Conservation (phyloP, 2,797 vertebrate species). For the Prunella strophiata region DNA sequence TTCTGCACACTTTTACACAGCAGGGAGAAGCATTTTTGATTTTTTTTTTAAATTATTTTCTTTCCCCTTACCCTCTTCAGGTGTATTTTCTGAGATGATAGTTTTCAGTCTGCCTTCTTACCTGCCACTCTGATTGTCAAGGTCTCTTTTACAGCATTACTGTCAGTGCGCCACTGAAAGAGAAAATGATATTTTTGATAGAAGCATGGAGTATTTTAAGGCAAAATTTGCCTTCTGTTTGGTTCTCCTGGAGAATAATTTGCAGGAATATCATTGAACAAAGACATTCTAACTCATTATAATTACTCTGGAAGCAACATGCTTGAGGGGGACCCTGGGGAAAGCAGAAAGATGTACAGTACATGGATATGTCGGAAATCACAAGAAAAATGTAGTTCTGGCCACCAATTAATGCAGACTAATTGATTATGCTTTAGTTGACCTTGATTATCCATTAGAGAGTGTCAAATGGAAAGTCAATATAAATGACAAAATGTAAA, state of each 20-base stretch:
- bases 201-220: not conserved
- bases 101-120: not conserved
- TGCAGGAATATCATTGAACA: not conserved
- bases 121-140: not conserved
- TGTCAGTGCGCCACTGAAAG: not conserved
- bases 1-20: not conserved
- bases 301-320: conserved; percentile 21
- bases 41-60: not conserved
- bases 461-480: conserved; percentile 55
- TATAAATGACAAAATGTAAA: conserved; percentile 48
- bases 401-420: conserved; percentile 42
- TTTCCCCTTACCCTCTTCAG: too few species aligned
- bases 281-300: conserved; percentile 15
- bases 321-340: not conserved
- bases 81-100: not conserved
- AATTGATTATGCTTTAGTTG: conserved; percentile 61
- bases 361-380: not conserved
- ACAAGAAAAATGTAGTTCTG: conserved; percentile 30
- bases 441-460: conserved; percentile 48
- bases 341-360: not conserved
- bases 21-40: not conserved
- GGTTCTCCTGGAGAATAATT: not conserved
- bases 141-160: not conserved
- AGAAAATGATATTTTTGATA: not conserved
- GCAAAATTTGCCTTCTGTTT: not conserved